Percentiles rank a stretch among this genome's conserved stretches.
These are phyloP conservation scores for Pithys albifrons DNA, from an alignment of 2,113 vertebrate genomes.

Conservation along the genomic window DNA sequence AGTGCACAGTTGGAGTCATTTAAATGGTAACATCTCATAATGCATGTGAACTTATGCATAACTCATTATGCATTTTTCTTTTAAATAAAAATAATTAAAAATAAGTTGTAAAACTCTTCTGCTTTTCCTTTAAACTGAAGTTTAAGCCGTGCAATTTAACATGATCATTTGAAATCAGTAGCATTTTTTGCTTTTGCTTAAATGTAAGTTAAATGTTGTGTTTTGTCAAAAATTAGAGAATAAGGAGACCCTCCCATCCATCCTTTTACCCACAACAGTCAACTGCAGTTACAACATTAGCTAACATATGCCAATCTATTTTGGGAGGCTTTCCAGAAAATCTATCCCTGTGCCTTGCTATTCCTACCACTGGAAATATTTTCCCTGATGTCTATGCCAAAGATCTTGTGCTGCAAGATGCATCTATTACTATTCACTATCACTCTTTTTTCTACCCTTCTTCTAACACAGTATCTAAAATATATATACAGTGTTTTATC, in stretches of 20 bases:
- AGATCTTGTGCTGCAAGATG: background rate
- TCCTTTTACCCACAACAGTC: background rate
- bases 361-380: background rate
- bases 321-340: background rate
- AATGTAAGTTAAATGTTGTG: background rate
- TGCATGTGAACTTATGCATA: background rate
- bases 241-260: background rate
- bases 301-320: conserved; percentile 17
- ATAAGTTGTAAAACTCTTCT: background rate
- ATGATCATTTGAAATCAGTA: background rate
- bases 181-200: background rate
- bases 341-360: background rate
- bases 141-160: background rate
- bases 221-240: background rate
- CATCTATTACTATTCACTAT: background rate
- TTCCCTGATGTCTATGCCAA: background rate
- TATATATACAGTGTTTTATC: background rate
- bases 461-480: background rate
- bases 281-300: background rate
- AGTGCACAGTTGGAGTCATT: background rate
- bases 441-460: background rate
- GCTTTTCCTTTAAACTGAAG: background rate
- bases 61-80: background rate
- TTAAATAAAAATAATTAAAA: background rate
- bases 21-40: background rate